Evolutionary conservation across 2,888 invertebrate species (phyloP).

Genomic region (Scotopteryx bipunctaria): DNA sequence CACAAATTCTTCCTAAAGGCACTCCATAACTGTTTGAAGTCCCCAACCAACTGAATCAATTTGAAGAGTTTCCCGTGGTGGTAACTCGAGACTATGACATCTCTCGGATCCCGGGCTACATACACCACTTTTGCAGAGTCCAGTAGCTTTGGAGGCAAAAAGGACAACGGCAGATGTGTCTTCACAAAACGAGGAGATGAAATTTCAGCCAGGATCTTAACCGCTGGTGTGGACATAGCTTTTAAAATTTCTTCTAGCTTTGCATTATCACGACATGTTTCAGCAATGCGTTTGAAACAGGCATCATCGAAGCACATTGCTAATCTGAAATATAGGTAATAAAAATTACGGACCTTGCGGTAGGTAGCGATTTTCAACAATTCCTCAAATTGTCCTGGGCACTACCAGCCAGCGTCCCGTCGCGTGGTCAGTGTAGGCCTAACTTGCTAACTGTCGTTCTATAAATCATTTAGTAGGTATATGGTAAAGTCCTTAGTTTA

Average conservation of each 20-base stretch:
- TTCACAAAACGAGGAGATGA: slow-evolving; percentile 57
- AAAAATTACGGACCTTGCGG: too few species aligned
- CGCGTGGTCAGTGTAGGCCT: too few species aligned
- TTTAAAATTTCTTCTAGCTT: slow-evolving; percentile 7
- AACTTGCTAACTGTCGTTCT: too few species aligned
- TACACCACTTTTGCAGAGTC: slow-evolving; percentile 85
- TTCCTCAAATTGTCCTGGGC: too few species aligned
- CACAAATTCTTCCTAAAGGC: slow-evolving; percentile 84
- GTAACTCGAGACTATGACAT: slow-evolving; percentile 90
- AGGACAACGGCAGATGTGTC: slow-evolving; percentile 87
- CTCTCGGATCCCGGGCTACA: slow-evolving; percentile 91
- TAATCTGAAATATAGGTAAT: slow-evolving; percentile 3
- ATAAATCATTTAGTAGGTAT: too few species aligned
- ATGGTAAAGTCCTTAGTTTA: too few species aligned
- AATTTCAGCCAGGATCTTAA: slow-evolving; percentile 26
- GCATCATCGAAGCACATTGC: slow-evolving; percentile 22
- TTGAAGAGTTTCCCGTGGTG: slow-evolving; percentile 83
- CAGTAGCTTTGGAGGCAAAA: slow-evolving; percentile 84
- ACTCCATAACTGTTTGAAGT: slow-evolving; percentile 85
- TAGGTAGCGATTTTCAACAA: too few species aligned
- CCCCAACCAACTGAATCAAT: slow-evolving; percentile 78
- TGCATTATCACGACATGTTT: background rate
- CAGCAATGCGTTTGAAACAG: background rate
- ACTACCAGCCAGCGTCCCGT: too few species aligned
- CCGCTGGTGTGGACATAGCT: slow-evolving; percentile 11